A percentile compares a stretch with the other conserved stretches of the same genome.
Evolutionary conservation across 2,797 vertebrate species (phyloP).

Genomic region (Urocyon cinereoargenteus): DNA sequence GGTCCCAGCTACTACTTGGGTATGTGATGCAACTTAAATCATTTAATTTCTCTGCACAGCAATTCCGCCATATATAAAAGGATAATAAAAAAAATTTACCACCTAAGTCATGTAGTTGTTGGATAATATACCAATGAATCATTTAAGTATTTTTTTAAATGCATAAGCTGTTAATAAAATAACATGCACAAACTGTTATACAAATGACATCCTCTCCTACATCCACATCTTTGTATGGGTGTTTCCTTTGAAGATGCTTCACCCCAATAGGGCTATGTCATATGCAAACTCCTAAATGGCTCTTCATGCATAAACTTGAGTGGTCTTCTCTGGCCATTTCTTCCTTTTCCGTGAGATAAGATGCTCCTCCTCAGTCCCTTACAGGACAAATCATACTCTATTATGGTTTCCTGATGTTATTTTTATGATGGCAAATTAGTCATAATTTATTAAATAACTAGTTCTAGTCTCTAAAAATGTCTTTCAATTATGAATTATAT

Average conservation of each 20-base stretch:
- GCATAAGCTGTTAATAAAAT: neutral
- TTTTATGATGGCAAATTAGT: constrained; percentile 7
- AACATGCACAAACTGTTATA: neutral
- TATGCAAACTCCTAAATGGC: neutral
- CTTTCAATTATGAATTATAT: neutral
- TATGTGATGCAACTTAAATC: neutral
- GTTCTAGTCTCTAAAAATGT: neutral
- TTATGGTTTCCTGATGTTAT: neutral
- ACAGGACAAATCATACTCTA: neutral
- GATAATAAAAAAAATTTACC: neutral
- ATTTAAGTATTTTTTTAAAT: neutral
- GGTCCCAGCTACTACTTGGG: neutral
- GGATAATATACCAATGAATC: neutral
- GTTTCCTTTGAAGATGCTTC: neutral
- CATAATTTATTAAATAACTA: neutral
- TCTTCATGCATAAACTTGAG: neutral
- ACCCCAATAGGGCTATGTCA: accelerated
- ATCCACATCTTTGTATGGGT: neutral
- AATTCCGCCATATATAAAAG: neutral
- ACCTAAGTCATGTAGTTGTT: neutral
- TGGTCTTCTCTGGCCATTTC: neutral
- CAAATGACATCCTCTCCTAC: neutral
- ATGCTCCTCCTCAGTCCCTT: neutral
- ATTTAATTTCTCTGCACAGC: neutral
- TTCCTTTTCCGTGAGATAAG: neutral